These are phyloP conservation scores for Sitta carolinensis DNA, from an alignment of 2,797 vertebrate genomes.

Conservation along the genomic window DNA sequence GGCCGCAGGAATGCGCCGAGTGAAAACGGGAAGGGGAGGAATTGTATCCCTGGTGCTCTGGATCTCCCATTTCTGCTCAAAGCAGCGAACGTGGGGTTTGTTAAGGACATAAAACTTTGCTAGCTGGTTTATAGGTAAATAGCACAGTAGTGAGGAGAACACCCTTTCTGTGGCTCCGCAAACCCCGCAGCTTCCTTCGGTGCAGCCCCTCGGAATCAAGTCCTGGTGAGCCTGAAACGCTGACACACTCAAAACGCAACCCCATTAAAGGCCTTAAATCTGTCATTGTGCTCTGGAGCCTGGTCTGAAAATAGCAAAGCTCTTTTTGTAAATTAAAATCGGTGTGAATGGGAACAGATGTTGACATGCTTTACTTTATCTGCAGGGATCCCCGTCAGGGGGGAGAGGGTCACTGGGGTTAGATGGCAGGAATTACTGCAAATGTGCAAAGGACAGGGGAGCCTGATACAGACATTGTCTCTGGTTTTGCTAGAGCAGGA, in stretches of 20 bases:
- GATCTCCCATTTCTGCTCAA: constrained; percentile 11
- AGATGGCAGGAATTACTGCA: constrained; percentile 71
- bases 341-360: constrained; percentile 80
- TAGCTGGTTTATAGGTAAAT: constrained; percentile 39
- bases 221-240: constrained; percentile 78
- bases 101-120: constrained; percentile 33
- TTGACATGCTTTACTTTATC: constrained; percentile 79
- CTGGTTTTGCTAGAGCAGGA: constrained; percentile 17
- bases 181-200: constrained; percentile 67
- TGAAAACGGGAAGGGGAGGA: background rate
- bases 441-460: constrained; percentile 62
- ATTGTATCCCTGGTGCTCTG: background rate
- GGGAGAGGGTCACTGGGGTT: constrained; percentile 73
- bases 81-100: constrained; percentile 63
- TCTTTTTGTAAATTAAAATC: constrained; percentile 83
- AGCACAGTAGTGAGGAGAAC: constrained; percentile 14
- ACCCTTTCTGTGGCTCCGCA: constrained; percentile 62
- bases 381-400: constrained; percentile 71
- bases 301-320: constrained; percentile 83
- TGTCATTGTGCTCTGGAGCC: constrained; percentile 84
- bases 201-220: constrained; percentile 75
- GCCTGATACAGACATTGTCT: constrained; percentile 32
- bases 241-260: constrained; percentile 83
- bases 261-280: constrained; percentile 92
- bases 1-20: background rate